Percentiles rank a stretch among this genome's conserved stretches.
phyloP scores from a whole-genome alignment of 2,888 invertebrate species.

The Parapristionchus giblindavisi region DNA sequence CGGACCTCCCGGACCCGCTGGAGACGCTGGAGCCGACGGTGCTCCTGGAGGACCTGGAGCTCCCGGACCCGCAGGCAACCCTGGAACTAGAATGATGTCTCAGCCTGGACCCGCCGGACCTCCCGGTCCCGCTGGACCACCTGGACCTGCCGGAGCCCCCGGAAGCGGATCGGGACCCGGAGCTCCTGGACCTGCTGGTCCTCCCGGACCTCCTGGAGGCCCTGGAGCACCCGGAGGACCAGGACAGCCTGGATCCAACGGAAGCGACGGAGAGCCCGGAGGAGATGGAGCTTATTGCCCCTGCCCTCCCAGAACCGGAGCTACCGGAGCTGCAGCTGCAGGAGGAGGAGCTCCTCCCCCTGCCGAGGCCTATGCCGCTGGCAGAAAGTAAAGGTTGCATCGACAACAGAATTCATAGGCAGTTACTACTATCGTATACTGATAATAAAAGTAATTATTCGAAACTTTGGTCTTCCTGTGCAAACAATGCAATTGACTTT shows the following conservation, averaged over 20 bases:
- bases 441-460: no score
- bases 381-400: no score
- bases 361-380: no score
- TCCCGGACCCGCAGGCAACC: slow-evolving; percentile 18
- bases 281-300: slow-evolving; percentile 41
- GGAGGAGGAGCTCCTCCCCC: not conserved
- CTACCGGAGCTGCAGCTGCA: not conserved
- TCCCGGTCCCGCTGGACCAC: slow-evolving; percentile 50
- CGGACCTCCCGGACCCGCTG: slow-evolving; percentile 27
- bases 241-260: slow-evolving; percentile 46
- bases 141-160: slow-evolving; percentile 46
- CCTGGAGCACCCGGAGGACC: slow-evolving; percentile 46
- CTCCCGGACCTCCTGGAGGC: slow-evolving; percentile 50
- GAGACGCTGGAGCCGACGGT: slow-evolving; percentile 31
- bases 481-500: no score
- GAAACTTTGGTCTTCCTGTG: no score
- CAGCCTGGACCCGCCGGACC: slow-evolving; percentile 42
- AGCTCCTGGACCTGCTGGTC: slow-evolving; percentile 53
- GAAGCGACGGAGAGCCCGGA: slow-evolving; percentile 47
- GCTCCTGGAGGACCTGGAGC: slow-evolving; percentile 31
- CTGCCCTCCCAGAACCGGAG: slow-evolving; percentile 47
- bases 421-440: no score
- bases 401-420: no score
- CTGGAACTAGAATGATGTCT: slow-evolving; percentile 14
- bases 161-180: slow-evolving; percentile 46